Evolutionary conservation across 2,113 vertebrate species (phyloP).

Genomic region (Gadus chalcogrammus): DNA sequence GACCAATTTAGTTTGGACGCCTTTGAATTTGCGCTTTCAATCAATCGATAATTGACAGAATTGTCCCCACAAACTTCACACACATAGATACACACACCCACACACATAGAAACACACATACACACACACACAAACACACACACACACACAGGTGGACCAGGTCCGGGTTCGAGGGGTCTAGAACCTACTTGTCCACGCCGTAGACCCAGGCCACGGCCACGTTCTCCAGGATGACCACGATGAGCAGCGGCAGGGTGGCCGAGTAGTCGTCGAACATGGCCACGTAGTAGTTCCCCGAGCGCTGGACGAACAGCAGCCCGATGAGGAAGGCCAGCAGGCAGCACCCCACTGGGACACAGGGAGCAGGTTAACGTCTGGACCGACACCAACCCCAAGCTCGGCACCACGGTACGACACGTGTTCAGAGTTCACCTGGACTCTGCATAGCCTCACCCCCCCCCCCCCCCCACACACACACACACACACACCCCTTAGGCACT

Average conservation of each 20-base stretch:
- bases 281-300: conserved; percentile 96
- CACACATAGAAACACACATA: too few relatives aligned
- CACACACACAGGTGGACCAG: too few relatives aligned
- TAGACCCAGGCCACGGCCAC: conserved; percentile 89
- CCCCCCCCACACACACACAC: too few relatives aligned
- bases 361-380: neutral
- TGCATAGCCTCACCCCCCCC: neutral
- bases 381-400: neutral
- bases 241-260: conserved; percentile 90
- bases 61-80: too few relatives aligned
- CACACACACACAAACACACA: too few relatives aligned
- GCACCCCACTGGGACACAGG: conserved; percentile 79
- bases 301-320: conserved; percentile 93
- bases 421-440: too few relatives aligned
- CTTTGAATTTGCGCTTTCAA: too few relatives aligned
- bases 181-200: conserved; percentile 89
- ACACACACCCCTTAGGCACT: too few relatives aligned
- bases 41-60: too few relatives aligned
- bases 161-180: too few relatives aligned
- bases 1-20: too few relatives aligned
- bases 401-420: neutral
- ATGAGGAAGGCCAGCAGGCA: conserved; percentile 88
- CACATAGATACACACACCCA: too few relatives aligned
- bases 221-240: conserved; percentile 93
- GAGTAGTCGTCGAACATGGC: conserved; percentile 98